These are phyloP conservation scores for Silurus meridionalis DNA, from an alignment of 2,113 vertebrate genomes.

Conservation along the genomic window DNA sequence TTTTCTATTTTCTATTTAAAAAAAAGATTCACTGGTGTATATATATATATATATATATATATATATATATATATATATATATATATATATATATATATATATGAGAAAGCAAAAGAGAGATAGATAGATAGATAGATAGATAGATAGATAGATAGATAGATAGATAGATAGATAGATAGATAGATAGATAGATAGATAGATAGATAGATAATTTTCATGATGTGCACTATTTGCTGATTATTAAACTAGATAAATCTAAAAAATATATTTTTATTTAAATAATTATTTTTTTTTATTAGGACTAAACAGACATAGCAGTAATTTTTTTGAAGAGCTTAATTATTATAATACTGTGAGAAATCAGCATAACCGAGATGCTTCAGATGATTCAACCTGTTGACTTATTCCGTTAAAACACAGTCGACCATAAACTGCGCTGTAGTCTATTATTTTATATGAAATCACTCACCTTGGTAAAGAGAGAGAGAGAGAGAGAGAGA, in stretches of 20 bases:
- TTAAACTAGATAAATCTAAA: neutral
- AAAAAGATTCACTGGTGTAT: no score
- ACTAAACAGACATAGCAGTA: no score
- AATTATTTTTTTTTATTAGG: no score
- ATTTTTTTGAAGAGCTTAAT: neutral
- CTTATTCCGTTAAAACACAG: neutral
- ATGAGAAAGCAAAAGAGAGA: neutral
- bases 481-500: slow-evolving; percentile 47
- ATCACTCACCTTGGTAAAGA: slow-evolving; percentile 37
- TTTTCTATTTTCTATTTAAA: no score
- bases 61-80: neutral
- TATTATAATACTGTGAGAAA: neutral
- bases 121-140: no score
- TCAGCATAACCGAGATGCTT: neutral
- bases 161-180: no score
- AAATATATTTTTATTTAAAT: no score
- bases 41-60: neutral
- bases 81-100: neutral
- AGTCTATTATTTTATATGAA: neutral
- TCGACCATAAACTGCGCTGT: neutral
- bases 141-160: no score
- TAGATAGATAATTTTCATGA: neutral
- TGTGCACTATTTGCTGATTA: neutral
- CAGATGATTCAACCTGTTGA: neutral
- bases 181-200: no score